Evolutionary conservation across 2,888 invertebrate species (phyloP).

Genomic region (Cotesia congregata): DNA sequence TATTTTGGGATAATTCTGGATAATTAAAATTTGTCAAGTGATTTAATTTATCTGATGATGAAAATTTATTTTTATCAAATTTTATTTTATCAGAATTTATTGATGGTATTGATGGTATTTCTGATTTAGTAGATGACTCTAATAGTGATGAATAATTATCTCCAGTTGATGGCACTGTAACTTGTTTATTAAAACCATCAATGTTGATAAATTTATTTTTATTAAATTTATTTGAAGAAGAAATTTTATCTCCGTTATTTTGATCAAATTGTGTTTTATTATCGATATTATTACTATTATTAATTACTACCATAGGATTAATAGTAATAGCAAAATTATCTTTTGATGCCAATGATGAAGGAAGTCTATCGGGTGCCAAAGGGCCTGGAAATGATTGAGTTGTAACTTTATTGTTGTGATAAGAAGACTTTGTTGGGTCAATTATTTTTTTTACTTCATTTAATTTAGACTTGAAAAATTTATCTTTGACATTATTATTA

Average conservation of each 20-base stretch:
- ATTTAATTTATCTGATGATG: conserved; percentile 62
- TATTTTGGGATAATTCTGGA: conserved; percentile 61
- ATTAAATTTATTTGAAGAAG: conserved; percentile 51
- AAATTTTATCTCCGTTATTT: conserved; percentile 56
- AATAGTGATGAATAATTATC: neutral
- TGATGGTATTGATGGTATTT: neutral
- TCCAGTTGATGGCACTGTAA: neutral
- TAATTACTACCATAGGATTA: neutral
- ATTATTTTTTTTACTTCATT: conserved; percentile 62
- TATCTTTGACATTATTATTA: conserved; percentile 51
- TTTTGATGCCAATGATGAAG: conserved; percentile 38
- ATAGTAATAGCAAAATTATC: conserved; percentile 28
- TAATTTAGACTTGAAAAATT: conserved; percentile 57
- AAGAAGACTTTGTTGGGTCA: conserved; percentile 54
- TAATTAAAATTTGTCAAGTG: conserved; percentile 64
- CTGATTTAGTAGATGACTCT: neutral
- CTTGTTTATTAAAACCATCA: neutral
- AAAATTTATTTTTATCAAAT: conserved; percentile 49
- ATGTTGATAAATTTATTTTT: conserved; percentile 55
- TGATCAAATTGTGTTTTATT: conserved; percentile 54
- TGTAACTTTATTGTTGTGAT: conserved; percentile 56
- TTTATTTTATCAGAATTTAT: conserved; percentile 46
- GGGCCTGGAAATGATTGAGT: conserved; percentile 58
- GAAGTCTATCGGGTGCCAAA: conserved; percentile 59
- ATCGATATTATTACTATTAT: conserved; percentile 25